Evolutionary conservation across 2,797 vertebrate genomes (phyloP).

Genomic region (Sebastes taczanowskii): DNA sequence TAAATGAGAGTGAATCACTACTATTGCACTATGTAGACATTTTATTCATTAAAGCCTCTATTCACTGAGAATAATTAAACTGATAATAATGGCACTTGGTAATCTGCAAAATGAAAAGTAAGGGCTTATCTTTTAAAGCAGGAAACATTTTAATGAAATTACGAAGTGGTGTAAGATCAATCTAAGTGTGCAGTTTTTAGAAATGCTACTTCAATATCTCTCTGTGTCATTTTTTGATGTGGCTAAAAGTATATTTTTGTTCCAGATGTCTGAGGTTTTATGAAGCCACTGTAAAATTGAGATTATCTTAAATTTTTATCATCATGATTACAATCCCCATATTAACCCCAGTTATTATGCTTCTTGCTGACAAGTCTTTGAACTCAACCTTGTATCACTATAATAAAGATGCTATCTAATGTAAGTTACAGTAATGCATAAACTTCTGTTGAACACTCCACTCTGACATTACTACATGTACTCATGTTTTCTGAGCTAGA

Average conservation of each 20-base stretch:
- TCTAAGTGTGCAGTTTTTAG: constrained; percentile 54
- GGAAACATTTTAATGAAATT: constrained; percentile 81
- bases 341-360: constrained; percentile 13
- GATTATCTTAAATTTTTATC: constrained; percentile 35
- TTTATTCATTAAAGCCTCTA: constrained; percentile 78
- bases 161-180: constrained; percentile 66
- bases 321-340: constrained; percentile 30
- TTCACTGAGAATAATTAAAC: constrained; percentile 81
- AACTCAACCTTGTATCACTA: constrained; percentile 3
- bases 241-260: constrained; percentile 20
- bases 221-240: constrained; percentile 52
- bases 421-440: not conserved
- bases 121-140: constrained; percentile 75
- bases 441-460: constrained; percentile 1
- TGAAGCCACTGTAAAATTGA: constrained; percentile 17
- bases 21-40: constrained; percentile 66
- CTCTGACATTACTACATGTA: not conserved
- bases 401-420: not conserved
- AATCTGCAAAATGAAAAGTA: constrained; percentile 78
- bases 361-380: constrained; percentile 6
- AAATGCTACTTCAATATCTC: constrained; percentile 53
- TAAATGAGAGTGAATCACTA: constrained; percentile 68
- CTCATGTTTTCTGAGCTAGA: not conserved
- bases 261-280: constrained; percentile 20
- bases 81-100: constrained; percentile 79